Percentiles rank a stretch among this genome's conserved stretches.
phyloP scores from a whole-genome alignment of 2,888 invertebrate genomes.

The Drosophila imparisetae region DNA sequence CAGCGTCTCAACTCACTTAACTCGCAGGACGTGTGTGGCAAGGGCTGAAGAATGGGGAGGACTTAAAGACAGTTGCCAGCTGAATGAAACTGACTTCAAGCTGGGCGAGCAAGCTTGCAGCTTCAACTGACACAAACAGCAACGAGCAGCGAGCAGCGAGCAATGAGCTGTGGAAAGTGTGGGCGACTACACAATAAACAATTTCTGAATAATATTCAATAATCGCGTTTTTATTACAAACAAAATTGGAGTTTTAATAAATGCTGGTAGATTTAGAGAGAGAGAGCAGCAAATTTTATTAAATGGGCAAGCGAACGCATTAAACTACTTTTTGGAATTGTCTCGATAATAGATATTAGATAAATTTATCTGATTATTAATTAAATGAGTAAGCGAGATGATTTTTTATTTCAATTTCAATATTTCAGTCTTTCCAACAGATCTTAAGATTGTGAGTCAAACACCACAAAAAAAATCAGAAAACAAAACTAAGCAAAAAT shows the following conservation, averaged over 20 bases:
- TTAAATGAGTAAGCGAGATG: not conserved
- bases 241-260: not conserved
- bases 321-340: too few species aligned
- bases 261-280: not conserved
- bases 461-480: not conserved
- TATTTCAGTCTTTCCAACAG: too few species aligned
- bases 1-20: slow-evolving; percentile 73
- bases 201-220: not conserved
- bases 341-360: too few species aligned
- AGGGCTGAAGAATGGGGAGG: slow-evolving; percentile 20
- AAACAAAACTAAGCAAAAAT: not conserved
- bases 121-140: slow-evolving; percentile 26
- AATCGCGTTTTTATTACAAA: not conserved
- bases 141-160: slow-evolving; percentile 7
- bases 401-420: too few species aligned
- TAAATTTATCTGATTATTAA: not conserved
- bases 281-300: not conserved
- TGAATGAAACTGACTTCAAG: slow-evolving; percentile 66
- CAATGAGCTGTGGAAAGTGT: not conserved
- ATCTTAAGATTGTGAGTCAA: too few species aligned
- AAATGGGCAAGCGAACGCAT: not conserved
- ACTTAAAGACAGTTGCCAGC: slow-evolving; percentile 69
- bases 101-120: slow-evolving; percentile 34
- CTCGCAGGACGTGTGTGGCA: slow-evolving; percentile 40
- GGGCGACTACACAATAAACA: not conserved